Base-by-base conservation (phyloP, 2,888 invertebrate genomes). In the Meloe dianella region DNA sequence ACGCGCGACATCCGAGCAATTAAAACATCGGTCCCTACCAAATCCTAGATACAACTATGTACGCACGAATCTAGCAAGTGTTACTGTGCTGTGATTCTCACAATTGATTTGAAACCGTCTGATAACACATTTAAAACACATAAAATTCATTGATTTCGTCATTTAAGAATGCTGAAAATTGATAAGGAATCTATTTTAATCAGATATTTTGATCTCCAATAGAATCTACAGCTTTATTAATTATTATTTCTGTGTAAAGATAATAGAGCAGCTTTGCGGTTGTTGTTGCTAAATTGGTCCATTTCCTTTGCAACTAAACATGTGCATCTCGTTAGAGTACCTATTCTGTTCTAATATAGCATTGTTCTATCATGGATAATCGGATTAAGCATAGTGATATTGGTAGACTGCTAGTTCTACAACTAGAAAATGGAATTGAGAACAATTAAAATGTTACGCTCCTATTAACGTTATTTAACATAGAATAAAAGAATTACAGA, bases 1-100 rank as follows among this genome's bases (percentile, higher is more conserved):
- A 78, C 78, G 79, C 77, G 77, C 78, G 75, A 78, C 78, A 76
- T 76, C 77, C 77, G 74, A 71, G 76, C 79, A 80, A 81, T 80
- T 81, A 80, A 80, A 80, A 78, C 77, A 74, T 73, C 73, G 70
- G 73, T 63, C 60, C 71, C 72, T 71, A 74, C 71, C 72, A 71
- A 69, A 70, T 65, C 67, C 64, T 64, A 59, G 59, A 54, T 62
- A 60, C 68, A 67, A 62, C 62, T 70, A 61, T 63, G 67, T 64
- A 72, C 63, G 71, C 71, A 71, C 70, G 67, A 22, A 7, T 24
- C 29, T 7, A 22, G 27, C 60, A 41, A 60, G 57, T 56, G 29
- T 29, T 35, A 30, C 35, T 56, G 27, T 35, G 22, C 12, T 27
- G 24, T 10, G 6, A 7, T 54, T 54, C 54, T 27, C 54, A 47